phyloP scores from a whole-genome alignment of 2,888 invertebrate species.

The Hetaerina titia region DNA sequence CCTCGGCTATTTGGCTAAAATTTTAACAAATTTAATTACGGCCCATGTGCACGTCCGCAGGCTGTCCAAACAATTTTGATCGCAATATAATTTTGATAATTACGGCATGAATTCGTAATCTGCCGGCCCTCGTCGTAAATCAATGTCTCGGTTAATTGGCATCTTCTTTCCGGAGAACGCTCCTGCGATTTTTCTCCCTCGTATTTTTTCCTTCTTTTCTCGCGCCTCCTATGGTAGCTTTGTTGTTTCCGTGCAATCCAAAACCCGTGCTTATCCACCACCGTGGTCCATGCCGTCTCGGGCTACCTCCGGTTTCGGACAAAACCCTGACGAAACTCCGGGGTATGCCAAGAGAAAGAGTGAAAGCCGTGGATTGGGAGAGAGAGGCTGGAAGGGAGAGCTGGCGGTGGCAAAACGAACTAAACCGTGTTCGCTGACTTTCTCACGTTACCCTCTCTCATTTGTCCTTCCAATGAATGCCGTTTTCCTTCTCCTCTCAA shows the following conservation, averaged over 20 bases:
- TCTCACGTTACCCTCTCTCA: no score
- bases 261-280: background rate
- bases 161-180: background rate
- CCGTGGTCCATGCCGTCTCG: background rate
- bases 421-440: no score
- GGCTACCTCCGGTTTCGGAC: background rate
- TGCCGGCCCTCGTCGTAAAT: background rate
- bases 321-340: background rate
- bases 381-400: no score
- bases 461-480: no score
- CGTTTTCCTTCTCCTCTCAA: no score
- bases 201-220: background rate
- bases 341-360: background rate
- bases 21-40: slow-evolving; percentile 42
- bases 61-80: slow-evolving; percentile 20
- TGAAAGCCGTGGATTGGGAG: no score
- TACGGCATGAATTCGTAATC: slow-evolving; percentile 30
- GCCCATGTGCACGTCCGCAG: background rate
- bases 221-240: background rate
- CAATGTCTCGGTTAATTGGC: slow-evolving; percentile 47
- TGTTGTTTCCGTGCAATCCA: background rate
- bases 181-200: background rate
- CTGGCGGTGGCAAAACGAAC: no score
- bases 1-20: background rate
- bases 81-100: slow-evolving; percentile 58